A percentile compares a stretch with the other conserved stretches of the same genome.
Conservation (phyloP, 2,113 vertebrate genomes). For the Canis aureus region DNA sequence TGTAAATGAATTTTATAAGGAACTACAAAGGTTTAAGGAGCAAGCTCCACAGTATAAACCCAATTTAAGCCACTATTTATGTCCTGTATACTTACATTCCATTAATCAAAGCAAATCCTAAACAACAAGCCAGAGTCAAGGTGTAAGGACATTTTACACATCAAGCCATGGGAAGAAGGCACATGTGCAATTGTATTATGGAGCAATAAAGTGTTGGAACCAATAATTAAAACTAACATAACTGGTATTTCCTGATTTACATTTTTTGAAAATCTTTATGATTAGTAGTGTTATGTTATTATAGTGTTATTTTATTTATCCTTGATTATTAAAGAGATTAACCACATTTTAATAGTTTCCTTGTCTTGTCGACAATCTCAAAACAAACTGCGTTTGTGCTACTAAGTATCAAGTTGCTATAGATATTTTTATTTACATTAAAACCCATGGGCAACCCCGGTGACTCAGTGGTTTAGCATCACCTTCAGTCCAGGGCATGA, state of each 20-base stretch:
- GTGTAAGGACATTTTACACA: not conserved
- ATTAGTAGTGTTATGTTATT: not conserved
- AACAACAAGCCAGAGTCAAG: not conserved
- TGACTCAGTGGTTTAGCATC: too few species aligned
- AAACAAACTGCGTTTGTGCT: not conserved
- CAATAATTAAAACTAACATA: not conserved
- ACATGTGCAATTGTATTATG: not conserved
- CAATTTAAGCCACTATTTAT: not conserved
- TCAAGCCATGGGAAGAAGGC: not conserved
- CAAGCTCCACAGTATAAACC: not conserved
- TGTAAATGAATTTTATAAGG: not conserved
- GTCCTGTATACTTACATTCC: not conserved
- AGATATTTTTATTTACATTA: not conserved
- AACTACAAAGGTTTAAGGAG: not conserved
- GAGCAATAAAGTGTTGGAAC: not conserved
- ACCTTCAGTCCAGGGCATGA: too few species aligned
- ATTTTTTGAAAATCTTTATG: not conserved
- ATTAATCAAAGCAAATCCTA: conserved; percentile 24
- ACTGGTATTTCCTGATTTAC: not conserved
- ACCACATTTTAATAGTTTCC: not conserved
- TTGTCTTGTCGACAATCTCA: not conserved
- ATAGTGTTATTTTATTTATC: not conserved
- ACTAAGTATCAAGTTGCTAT: not conserved
- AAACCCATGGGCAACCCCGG: not conserved
- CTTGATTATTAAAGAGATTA: not conserved